A percentile compares a stretch with the other conserved stretches of the same genome.
Conservation (phyloP, 2,888 invertebrate genomes). For the Prostheceraeus crozeri region DNA sequence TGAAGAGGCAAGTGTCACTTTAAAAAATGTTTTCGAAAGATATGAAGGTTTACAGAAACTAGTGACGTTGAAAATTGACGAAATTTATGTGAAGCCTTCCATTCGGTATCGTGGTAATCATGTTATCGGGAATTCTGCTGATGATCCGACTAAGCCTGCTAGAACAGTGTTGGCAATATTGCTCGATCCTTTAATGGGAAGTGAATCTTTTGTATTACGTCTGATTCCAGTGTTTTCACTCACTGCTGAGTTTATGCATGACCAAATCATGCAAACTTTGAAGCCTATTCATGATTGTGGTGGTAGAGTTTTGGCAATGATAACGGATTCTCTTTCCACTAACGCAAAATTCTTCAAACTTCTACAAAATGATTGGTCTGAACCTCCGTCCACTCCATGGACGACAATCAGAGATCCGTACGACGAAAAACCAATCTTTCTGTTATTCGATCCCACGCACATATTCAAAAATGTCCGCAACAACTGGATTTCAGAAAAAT, state of each 20-base stretch:
- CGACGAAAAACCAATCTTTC: too few species aligned
- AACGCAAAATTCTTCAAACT: conserved; percentile 8
- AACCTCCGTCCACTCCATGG: too few species aligned
- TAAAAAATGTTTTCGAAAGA: neutral
- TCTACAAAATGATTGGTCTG: too few species aligned
- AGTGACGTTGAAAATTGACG: conserved; percentile 1
- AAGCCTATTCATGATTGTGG: neutral
- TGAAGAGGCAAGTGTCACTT: neutral
- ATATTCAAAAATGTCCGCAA: too few species aligned
- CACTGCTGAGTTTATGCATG: conserved; percentile 9
- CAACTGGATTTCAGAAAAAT: too few species aligned
- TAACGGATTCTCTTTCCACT: conserved; percentile 1
- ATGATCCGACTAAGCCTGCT: conserved; percentile 5
- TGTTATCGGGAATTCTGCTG: neutral
- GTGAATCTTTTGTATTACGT: conserved; percentile 9
- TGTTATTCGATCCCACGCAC: too few species aligned
- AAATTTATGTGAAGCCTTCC: conserved; percentile 12
- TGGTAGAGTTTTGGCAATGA: neutral
- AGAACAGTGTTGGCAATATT: neutral
- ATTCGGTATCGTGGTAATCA: neutral
- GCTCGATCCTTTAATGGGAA: neutral
- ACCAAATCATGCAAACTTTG: neutral
- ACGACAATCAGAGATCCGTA: too few species aligned
- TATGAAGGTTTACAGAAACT: neutral
- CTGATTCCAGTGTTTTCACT: neutral